Base-by-base conservation (phyloP, 2,797 vertebrate genomes). In the Hirundo rustica region DNA sequence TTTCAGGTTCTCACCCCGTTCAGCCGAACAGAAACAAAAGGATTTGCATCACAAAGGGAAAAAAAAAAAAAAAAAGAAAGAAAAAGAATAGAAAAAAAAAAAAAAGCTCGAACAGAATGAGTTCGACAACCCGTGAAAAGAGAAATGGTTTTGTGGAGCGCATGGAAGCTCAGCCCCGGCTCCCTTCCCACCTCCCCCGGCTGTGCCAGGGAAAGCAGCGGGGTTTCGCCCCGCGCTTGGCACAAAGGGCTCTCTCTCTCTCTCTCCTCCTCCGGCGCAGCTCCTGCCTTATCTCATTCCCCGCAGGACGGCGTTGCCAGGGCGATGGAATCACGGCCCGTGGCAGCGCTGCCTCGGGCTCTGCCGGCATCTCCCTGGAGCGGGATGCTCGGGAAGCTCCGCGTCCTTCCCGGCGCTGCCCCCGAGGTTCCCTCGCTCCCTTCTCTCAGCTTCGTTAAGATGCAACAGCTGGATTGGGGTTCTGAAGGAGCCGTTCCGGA, bases 21-120 rank as follows among this genome's bases (percentile, higher is more conserved):
- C 72, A 51, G 68, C 61, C 38, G 11, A 55, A n/a, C 4, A 16
- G 77, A 57, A 93, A 92, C 78, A 72, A 82, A 88, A 85, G 51
- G 13, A 86, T 91, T 86, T 89, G 87, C 89, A 82, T 89, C 8
- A 86, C 18, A 84, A 88, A 92, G 65, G 2, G 0, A 1, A 3
- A 12, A 2, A 9, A 9, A 7, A 34, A 13, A 9, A 16, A 3
- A 57, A 9, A 16, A 0, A 2, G 6, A 2, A 7, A 5, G 7
- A 21, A 8, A 6, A 2, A 22, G n/a, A n/a, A n/a, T n/a, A n/a
- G n/a, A n/a, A 7, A 5, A 7, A 21, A 8, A 6, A 2, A 22
- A 5, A 30, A 20, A 40, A 26, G 53, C 7, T 6, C 17, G 4
- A 68, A 45, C 7, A 68, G 72, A 85, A 77, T 29, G 68, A 36